Evolutionary conservation across 2,888 invertebrate species (phyloP).

Genomic region (Mythimna ferrago): DNA sequence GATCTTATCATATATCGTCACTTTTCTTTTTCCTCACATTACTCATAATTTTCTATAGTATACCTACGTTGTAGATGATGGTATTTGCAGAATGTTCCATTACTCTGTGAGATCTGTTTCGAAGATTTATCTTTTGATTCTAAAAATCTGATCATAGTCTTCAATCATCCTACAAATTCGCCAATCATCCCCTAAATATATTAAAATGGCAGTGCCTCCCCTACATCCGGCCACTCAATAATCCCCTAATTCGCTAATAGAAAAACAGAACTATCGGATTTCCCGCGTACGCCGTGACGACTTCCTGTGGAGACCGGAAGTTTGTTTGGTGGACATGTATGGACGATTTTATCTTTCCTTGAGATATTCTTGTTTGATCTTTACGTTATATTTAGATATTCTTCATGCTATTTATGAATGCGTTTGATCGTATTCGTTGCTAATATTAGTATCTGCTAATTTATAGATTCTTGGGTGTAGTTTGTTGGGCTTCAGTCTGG

Average conservation of each 20-base stretch:
- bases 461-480: neutral
- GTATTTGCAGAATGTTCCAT: neutral
- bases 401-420: constrained; percentile 3
- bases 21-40: neutral
- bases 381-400: constrained; percentile 18
- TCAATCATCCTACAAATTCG: constrained; percentile 55
- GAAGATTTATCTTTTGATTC: neutral
- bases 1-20: neutral
- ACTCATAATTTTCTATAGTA: neutral
- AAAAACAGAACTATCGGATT: constrained; percentile 85
- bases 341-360: constrained; percentile 63
- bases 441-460: constrained; percentile 16
- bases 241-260: constrained; percentile 89
- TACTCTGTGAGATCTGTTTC: neutral
- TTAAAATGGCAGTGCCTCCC: constrained; percentile 75
- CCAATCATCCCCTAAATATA: constrained; percentile 67
- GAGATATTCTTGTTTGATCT: constrained; percentile 46
- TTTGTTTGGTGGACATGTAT: constrained; percentile 70
- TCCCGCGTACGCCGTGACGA: constrained; percentile 81
- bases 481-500: neutral
- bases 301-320: constrained; percentile 82
- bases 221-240: constrained; percentile 69
- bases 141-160: constrained; percentile 13
- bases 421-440: constrained; percentile 1
- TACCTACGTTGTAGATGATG: neutral